phyloP scores from a whole-genome alignment of 1,140 invertebrate genomes.

The Schmidtea mediterranea region DNA sequence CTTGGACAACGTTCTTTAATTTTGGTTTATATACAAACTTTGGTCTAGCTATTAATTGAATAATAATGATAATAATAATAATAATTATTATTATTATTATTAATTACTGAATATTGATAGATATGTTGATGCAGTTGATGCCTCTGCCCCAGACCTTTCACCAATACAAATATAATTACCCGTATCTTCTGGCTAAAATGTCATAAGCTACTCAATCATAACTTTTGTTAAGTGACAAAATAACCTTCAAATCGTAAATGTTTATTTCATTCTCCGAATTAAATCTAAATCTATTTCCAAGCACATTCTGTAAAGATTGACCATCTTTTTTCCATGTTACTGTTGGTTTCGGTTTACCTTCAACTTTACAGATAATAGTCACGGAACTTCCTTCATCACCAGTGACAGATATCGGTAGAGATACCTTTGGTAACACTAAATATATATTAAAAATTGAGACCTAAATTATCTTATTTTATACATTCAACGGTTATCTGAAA shows the following conservation, averaged over 20 bases:
- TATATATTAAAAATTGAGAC: neutral
- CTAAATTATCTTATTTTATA: neutral
- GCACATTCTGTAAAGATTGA: neutral
- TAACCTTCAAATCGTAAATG: conserved; percentile 1
- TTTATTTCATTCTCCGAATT: neutral
- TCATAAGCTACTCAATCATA: neutral
- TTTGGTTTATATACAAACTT: neutral
- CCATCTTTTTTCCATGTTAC: conserved; percentile 1
- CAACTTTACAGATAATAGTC: neutral
- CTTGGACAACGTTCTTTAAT: neutral
- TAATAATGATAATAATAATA: conserved; percentile 1
- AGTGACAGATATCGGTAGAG: neutral
- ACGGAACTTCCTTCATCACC: neutral
- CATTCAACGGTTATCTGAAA: neutral
- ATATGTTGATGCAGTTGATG: neutral
- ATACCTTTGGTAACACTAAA: conserved; percentile 1
- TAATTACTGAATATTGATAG: neutral
- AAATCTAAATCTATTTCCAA: neutral
- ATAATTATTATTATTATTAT: neutral
- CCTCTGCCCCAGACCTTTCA: neutral
- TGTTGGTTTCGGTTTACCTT: conserved; percentile 1
- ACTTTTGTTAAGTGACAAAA: neutral
- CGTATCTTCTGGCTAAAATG: neutral
- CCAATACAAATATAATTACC: conserved; percentile 2
- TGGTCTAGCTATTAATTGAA: neutral